Base-by-base conservation (phyloP, 2,888 invertebrate species). In the Mimumesa dahlbomi region DNA sequence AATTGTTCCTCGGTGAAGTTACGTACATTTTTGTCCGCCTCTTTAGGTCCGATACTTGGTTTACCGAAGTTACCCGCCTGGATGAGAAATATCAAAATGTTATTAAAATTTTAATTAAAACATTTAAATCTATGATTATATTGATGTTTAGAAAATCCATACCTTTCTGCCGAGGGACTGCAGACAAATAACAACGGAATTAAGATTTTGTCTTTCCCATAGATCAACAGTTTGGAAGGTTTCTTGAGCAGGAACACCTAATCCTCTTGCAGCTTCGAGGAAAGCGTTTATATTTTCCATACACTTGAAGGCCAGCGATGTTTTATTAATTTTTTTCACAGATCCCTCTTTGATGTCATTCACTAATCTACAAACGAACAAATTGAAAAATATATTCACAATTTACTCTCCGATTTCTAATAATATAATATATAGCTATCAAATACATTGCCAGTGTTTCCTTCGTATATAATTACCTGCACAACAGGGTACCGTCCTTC, bases 231-330 rank as follows among this genome's bases (percentile, higher is more conserved):
- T 98, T 91, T 98, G 97, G 93, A 98, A 98, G 49, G 96, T 95
- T 91, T 98, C 98, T 88, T 96, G 96, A 18, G 96, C 94, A 0
- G 97, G 96, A 2, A 99, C 98, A 38, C 98, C 99, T 74, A 98
- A 92, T 63, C 92, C 93, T 87, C 93, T 94, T 61, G 96, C 96
- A 7, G 94, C 94, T 78, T 95, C 95, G 66, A 97, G 91, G 91
- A 98, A 98, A 21, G 95, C 95, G 90, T 97, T 97, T 83, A 99
- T 98, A 90, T 99, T 99, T 91, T 99, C 98, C 98, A 99, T 99
- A 90, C 97, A 97, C 88, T 98, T 98, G 91, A 98, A 99, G 66
- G 96, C 97, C 94, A 97, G 95, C 87, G 94, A 93, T 64, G 95
- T 95, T 29, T 89, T 88, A 90, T 98, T 98, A 82, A 98, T 93